These are phyloP conservation scores for Nibea albiflora DNA, from an alignment of 2,113 vertebrate species.

Conservation along the genomic window DNA sequence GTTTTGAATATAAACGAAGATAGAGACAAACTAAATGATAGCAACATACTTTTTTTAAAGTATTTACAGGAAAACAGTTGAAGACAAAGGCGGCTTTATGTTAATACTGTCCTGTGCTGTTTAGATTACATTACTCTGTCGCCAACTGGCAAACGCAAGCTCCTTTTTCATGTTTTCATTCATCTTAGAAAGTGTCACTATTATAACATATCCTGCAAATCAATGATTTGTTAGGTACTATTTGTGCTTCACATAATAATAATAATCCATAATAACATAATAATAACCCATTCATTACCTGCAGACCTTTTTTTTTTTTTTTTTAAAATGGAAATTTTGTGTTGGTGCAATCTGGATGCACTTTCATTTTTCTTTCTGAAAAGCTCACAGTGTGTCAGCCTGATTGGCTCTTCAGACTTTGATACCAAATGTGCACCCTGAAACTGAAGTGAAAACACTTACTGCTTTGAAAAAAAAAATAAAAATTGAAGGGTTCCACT, in stretches of 20 bases:
- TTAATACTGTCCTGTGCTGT: not conserved
- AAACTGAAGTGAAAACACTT: not conserved
- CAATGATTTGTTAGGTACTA: not conserved
- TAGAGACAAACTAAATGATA: not conserved
- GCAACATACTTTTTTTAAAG: too few species aligned
- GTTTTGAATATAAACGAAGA: not conserved
- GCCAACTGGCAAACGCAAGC: not conserved
- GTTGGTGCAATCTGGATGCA: not conserved
- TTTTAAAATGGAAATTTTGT: not conserved
- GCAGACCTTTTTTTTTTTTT: not conserved
- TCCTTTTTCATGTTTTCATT: not conserved
- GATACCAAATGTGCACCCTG: not conserved
- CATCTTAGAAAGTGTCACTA: not conserved
- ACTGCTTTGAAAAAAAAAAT: not conserved
- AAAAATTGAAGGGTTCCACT: not conserved
- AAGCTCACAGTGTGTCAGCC: not conserved
- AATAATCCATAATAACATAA: not conserved
- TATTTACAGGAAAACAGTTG: not conserved
- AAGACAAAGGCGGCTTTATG: not conserved
- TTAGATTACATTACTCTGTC: not conserved
- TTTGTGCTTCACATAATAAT: not conserved
- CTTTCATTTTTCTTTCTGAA: not conserved
- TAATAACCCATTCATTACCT: not conserved
- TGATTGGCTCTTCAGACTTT: not conserved
- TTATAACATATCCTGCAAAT: not conserved